phyloP scores from a whole-genome alignment of 2,113 vertebrate genomes.

The Eupsittula cactorum region DNA sequence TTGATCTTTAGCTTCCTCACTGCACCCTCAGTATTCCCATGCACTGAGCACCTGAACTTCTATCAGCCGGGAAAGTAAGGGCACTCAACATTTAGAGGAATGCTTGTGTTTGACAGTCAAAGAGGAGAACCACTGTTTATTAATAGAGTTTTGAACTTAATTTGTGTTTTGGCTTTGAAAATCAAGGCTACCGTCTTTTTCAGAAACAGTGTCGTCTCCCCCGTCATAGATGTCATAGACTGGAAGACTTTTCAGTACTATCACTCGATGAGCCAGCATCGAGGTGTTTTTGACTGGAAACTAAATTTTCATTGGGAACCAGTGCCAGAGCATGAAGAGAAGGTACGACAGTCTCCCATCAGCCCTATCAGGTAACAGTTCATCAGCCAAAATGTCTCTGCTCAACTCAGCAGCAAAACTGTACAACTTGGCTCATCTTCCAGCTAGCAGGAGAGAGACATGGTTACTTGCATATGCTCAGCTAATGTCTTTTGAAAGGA shows the following conservation, averaged over 20 bases:
- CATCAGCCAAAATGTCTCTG: neutral
- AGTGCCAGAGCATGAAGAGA: constrained; percentile 69
- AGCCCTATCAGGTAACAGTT: constrained; percentile 82
- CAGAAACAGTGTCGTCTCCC: constrained; percentile 87
- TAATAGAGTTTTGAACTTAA: neutral
- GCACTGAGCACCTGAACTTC: neutral
- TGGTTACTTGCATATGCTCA: neutral
- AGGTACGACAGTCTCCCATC: constrained; percentile 74
- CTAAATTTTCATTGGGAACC: constrained; percentile 87
- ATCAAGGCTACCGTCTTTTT: constrained; percentile 4
- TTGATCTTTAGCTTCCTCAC: neutral
- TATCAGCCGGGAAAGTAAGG: neutral
- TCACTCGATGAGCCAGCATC: constrained; percentile 76
- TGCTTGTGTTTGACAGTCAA: neutral
- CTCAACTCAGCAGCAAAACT: neutral
- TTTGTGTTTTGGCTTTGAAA: neutral
- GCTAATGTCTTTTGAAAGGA: neutral
- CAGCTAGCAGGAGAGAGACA: neutral
- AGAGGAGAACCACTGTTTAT: neutral
- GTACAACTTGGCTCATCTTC: neutral
- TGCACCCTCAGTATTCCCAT: neutral
- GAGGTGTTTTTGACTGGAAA: constrained; percentile 87
- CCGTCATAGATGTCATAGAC: constrained; percentile 86
- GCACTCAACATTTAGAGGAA: neutral
- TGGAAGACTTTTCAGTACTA: constrained; percentile 86